Conservation (phyloP, 2,888 invertebrate genomes). For the Drosophila tanythrix region DNA sequence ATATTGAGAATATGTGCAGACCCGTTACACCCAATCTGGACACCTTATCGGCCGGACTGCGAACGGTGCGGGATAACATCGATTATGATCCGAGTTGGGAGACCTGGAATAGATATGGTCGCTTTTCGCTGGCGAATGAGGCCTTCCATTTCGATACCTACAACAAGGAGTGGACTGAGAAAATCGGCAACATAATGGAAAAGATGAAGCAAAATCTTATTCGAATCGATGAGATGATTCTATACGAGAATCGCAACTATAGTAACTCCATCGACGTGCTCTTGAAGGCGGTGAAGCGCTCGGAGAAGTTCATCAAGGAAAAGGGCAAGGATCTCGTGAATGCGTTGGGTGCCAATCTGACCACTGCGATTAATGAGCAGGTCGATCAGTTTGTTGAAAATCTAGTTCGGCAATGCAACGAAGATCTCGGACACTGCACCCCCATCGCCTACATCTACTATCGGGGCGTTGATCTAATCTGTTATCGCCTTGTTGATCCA, state of each 20-base stretch:
- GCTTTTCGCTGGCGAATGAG: slow-evolving; percentile 23
- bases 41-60: background rate
- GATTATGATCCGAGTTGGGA: background rate
- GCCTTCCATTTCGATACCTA: slow-evolving; percentile 30
- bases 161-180: slow-evolving; percentile 9
- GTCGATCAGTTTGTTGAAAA: slow-evolving; percentile 17
- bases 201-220: slow-evolving; percentile 13
- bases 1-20: slow-evolving; percentile 23
- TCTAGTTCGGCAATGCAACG: slow-evolving; percentile 5
- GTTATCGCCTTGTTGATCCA: slow-evolving; percentile 53
- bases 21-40: slow-evolving; percentile 20
- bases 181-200: slow-evolving; percentile 1
- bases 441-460: slow-evolving; percentile 56
- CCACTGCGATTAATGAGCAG: slow-evolving; percentile 14
- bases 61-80: background rate
- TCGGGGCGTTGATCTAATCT: slow-evolving; percentile 43
- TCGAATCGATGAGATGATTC: slow-evolving; percentile 38
- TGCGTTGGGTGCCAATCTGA: slow-evolving; percentile 35
- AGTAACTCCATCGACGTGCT: slow-evolving; percentile 17
- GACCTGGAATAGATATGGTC: slow-evolving; percentile 2
- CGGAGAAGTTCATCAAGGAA: slow-evolving; percentile 28
- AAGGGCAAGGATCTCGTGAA: slow-evolving; percentile 33
- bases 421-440: slow-evolving; percentile 42
- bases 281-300: slow-evolving; percentile 5
- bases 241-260: slow-evolving; percentile 47